Conservation (phyloP, 2,888 invertebrate species). For the Caenorhabditis wallacei region DNA sequence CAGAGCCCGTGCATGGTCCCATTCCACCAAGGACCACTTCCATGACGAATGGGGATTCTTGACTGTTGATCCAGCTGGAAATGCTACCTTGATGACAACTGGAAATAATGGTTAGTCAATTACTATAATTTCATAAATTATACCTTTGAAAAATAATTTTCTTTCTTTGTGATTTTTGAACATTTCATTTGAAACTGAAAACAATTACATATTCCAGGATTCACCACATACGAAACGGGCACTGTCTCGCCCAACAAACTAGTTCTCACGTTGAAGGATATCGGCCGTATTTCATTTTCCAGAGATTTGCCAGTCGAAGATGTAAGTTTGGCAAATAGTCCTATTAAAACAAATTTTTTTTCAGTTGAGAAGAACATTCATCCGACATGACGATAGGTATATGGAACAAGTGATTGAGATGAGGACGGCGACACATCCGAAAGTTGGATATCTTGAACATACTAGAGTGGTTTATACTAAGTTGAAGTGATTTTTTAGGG, state of each 20-base stretch:
- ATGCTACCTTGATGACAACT: slow-evolving; percentile 83
- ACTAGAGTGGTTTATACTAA: slow-evolving; percentile 83
- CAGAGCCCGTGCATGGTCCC: slow-evolving; percentile 83
- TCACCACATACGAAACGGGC: slow-evolving; percentile 83
- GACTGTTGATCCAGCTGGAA: slow-evolving; percentile 82
- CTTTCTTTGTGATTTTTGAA: not conserved
- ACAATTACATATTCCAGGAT: slow-evolving; percentile 73
- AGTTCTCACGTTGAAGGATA: slow-evolving; percentile 82
- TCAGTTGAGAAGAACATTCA: slow-evolving; percentile 83
- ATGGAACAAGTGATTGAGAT: slow-evolving; percentile 83
- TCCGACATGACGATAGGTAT: slow-evolving; percentile 82
- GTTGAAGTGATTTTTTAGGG: slow-evolving; percentile 64
- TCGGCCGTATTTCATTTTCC: slow-evolving; percentile 83
- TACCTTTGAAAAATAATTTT: too few relatives aligned
- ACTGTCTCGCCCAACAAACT: slow-evolving; percentile 80
- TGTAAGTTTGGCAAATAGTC: slow-evolving; percentile 65
- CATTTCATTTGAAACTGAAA: not conserved
- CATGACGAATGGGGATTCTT: slow-evolving; percentile 83
- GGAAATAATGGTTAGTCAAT: slow-evolving; percentile 83
- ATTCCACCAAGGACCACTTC: slow-evolving; percentile 84
- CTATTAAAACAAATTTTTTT: slow-evolving; percentile 35
- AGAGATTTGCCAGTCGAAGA: slow-evolving; percentile 83
- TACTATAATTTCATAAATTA: too few relatives aligned
- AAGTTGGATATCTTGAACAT: slow-evolving; percentile 82
- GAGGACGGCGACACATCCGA: slow-evolving; percentile 83